A percentile compares a stretch with the other conserved stretches of the same genome.
These are phyloP conservation scores for Indicator maculatus DNA, from an alignment of 2,113 vertebrate species.

Conservation along the genomic window DNA sequence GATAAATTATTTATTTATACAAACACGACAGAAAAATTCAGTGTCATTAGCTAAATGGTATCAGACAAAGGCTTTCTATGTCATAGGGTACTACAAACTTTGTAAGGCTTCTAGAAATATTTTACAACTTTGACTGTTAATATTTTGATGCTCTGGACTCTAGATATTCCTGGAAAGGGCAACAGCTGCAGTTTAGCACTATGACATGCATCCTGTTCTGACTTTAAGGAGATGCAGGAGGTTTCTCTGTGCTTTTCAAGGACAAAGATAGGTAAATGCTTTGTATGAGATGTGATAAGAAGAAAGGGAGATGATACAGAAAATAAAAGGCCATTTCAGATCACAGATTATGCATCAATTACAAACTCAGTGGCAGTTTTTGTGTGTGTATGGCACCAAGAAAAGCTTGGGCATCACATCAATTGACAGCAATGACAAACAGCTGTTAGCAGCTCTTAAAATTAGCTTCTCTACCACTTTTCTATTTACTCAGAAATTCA, in stretches of 20 bases:
- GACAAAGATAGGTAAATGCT: background rate
- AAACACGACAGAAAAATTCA: background rate
- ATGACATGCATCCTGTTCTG: background rate
- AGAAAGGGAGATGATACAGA: background rate
- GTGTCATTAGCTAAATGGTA: background rate
- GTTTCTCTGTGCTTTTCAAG: background rate
- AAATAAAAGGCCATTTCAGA: background rate
- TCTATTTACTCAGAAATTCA: background rate
- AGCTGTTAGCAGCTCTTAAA: background rate
- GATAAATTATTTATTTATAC: conserved; percentile 6
- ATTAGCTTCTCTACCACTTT: background rate
- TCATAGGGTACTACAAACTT: background rate
- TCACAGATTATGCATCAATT: background rate
- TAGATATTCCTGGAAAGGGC: background rate
- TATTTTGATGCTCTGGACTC: background rate
- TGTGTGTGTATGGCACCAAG: background rate
- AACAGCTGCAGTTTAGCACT: background rate
- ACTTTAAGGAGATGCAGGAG: background rate
- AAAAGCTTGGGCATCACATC: background rate
- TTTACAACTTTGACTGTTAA: background rate
- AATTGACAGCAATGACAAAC: background rate
- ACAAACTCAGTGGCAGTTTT: background rate
- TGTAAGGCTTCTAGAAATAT: background rate
- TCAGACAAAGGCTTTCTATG: background rate
- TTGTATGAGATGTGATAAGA: background rate